Percentiles rank a stretch among this genome's conserved stretches.
These are phyloP conservation scores for Oreochromis aureus DNA, from an alignment of 2,113 vertebrate species.

Conservation along the genomic window DNA sequence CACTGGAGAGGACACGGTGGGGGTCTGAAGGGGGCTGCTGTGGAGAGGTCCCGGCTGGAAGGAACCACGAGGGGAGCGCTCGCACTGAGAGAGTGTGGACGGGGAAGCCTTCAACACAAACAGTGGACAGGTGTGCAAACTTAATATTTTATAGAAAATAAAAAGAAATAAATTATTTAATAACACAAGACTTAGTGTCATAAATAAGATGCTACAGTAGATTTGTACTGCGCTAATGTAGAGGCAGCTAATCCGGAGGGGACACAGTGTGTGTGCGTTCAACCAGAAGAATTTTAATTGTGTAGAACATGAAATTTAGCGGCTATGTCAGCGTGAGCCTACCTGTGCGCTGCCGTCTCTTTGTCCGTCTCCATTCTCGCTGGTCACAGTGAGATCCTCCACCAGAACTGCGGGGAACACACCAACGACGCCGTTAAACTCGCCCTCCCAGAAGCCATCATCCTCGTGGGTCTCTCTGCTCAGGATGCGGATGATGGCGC, in stretches of 20 bases:
- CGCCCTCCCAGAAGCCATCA: conserved; percentile 97
- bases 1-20: conserved; percentile 53
- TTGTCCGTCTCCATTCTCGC: conserved; percentile 77
- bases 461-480: conserved; percentile 95
- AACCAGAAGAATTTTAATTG: not conserved
- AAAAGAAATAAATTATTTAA: not conserved
- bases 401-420: conserved; percentile 95
- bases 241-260: not conserved
- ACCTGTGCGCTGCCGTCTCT: conserved; percentile 51
- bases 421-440: conserved; percentile 84
- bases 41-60: conserved; percentile 51
- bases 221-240: accelerated
- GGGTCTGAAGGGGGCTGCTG: conserved; percentile 67
- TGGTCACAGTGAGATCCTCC: conserved; percentile 84
- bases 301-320: not conserved
- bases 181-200: not conserved
- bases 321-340: not conserved
- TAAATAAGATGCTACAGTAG: accelerated
- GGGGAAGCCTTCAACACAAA: conserved; percentile 45
- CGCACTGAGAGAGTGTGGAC: conserved; percentile 18
- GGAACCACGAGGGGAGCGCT: conserved; percentile 46
- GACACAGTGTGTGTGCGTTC: not conserved
- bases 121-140: not conserved
- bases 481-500: conserved; percentile 94
- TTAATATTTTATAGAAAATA: not conserved